phyloP scores from a whole-genome alignment of 2,888 invertebrate genomes.

The Abrostola tripartita region DNA sequence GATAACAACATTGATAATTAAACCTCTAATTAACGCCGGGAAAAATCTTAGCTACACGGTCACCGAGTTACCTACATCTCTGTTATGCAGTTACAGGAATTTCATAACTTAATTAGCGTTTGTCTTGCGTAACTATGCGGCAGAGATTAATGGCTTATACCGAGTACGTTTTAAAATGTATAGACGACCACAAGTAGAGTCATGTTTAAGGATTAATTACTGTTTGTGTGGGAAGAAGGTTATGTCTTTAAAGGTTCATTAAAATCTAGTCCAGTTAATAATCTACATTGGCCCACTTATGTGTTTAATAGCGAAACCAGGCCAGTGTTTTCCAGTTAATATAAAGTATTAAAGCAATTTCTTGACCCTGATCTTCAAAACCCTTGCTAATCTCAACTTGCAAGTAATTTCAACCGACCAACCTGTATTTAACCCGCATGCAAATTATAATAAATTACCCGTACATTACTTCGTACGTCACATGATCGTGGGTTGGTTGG shows the following conservation, averaged over 20 bases:
- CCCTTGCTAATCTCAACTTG: slow-evolving; percentile 47
- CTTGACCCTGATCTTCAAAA: slow-evolving; percentile 46
- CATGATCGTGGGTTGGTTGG: slow-evolving; percentile 63
- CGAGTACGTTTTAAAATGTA: slow-evolving; percentile 5
- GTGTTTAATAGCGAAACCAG: slow-evolving; percentile 3
- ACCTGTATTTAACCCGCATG: slow-evolving; percentile 62
- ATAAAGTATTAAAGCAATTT: slow-evolving; percentile 38
- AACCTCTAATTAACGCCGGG: slow-evolving; percentile 33
- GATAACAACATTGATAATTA: slow-evolving; percentile 34
- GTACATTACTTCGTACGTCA: slow-evolving; percentile 61
- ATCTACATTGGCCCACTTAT: neutral
- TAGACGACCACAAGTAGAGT: neutral
- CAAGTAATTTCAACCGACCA: slow-evolving; percentile 51
- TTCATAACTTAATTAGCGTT: slow-evolving; percentile 37
- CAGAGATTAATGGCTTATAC: slow-evolving; percentile 18
- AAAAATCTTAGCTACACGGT: slow-evolving; percentile 32
- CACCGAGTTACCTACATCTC: slow-evolving; percentile 37
- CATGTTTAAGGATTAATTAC: slow-evolving; percentile 9
- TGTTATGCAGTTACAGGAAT: slow-evolving; percentile 40
- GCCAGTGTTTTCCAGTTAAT: slow-evolving; percentile 21
- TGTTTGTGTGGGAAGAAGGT: neutral
- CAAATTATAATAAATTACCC: slow-evolving; percentile 64
- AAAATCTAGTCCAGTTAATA: no score
- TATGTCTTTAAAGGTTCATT: no score
- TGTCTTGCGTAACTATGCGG: slow-evolving; percentile 22